Evolutionary conservation across 1,140 invertebrate species (phyloP), one percentile per base, ranked within the genome.

Genomic region (Varroa destructor): DNA sequence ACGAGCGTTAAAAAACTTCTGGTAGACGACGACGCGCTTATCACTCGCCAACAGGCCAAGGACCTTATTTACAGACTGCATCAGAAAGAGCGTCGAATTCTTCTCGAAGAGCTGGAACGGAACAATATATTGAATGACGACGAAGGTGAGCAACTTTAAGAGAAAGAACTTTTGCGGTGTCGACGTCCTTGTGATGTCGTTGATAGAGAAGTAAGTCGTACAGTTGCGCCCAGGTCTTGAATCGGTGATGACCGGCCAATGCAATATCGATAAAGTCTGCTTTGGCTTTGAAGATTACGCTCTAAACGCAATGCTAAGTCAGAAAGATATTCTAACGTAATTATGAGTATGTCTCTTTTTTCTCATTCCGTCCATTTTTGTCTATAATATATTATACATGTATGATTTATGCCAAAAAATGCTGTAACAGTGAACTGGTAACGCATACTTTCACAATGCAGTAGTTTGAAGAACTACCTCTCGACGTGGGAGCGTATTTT

Each of bases 31-130:
- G 74, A 74, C 12, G 72, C 70, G 14, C 37, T 74, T 12, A 71
- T 70, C 70, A 73, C 74, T 8, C 43, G 72, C 43, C 73, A 74
- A 56, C 55, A 54, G 72, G 78, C 77, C 4, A 75, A 75, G 73
- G 77, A 79, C 67, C 78, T 79, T 72, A 77, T 80, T 46, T 77
- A 75, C 74, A 77, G 74, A 4, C 74, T 78, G 56, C 74, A 74
- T 61, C 72, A 74, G 0, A 73, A 74, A n/a, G 79, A 81, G 75
- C 73, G 79, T 71, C 58, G 71, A 43, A 73, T 79, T 51, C 74
- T 81, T 55, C 73, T 77, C 43, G 71, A 73, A 56, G 79, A 79
- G 71, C 71, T 81, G 25, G 72, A 75, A 51, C 75, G 74, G 57
- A 76, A 77, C 72, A 74, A 79, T 61, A 73, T 74, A 54, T 73